Evolutionary conservation across 2,113 vertebrate genomes (phyloP), one percentile per base, ranked within the genome.

Genomic region (Xiphias gladius): DNA sequence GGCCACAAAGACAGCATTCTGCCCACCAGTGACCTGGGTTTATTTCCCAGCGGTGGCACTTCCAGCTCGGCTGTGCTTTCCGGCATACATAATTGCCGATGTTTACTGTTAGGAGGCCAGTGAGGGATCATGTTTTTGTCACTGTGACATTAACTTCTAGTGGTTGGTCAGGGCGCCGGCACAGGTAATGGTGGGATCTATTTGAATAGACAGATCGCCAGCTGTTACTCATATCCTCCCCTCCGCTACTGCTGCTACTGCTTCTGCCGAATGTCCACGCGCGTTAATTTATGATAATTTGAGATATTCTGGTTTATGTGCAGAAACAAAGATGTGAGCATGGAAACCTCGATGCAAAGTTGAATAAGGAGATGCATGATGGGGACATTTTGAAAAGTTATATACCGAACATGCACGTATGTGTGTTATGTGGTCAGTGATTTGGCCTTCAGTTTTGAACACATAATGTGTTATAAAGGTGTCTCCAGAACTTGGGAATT

Each of bases 161-260:
- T 26, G 7, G 48, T 43, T 72, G 39, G 6, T 24, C 10, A 24
- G 20, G 28, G 20, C 1, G 0, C 9, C 12, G 17, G 28, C 26
- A 32, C 12, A 62, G 26, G 1, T 17, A 12, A 0, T 4, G 7
- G 14, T 35, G 22, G 55, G 17, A 22, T 22, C 1, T 37, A 58
- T 80, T 55, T 77, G 61, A 83, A 79, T 55, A 46, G 82, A 82
- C 66, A 76, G 2, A 82, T 39, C 39, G 24, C 20, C 63, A 68
- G 54, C 64, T 84, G 71, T 68, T 77, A 30, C 48, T 73, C 41
- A 39, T 55, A 30, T 54, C 63, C 58, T 59, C 43, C 41, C 52
- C 26, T 41, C 32, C 65, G 48, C 58, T 35, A 4, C 70, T 50
- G 32, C 19, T 62, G 32, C 26, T 52, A 20, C 2, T 68, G 39